Conservation (phyloP, 2,797 vertebrate genomes). For the Anguilla obscura region DNA sequence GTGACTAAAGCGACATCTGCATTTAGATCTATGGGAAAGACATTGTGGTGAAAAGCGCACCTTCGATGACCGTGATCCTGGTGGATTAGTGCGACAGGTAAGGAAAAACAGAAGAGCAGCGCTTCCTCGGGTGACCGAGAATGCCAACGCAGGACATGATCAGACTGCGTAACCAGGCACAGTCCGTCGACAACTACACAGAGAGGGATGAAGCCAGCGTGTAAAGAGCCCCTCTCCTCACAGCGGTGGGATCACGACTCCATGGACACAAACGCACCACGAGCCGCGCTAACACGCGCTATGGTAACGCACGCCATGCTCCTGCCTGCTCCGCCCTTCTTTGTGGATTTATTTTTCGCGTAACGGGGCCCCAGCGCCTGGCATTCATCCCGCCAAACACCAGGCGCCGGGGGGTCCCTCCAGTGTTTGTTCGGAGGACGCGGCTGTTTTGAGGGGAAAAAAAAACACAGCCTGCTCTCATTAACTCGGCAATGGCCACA, state of each 20-base stretch:
- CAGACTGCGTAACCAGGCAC: too few species aligned
- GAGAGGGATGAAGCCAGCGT: not conserved
- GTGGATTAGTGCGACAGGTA: too few species aligned
- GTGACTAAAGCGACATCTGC: too few species aligned
- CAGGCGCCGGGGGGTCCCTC: not conserved
- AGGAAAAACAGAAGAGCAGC: too few species aligned
- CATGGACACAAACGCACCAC: slow-evolving; percentile 34
- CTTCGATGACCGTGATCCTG: too few species aligned
- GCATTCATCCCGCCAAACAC: not conserved
- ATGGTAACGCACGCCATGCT: slow-evolving; percentile 25
- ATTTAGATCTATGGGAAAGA: too few species aligned
- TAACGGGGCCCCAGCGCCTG: slow-evolving; percentile 29
- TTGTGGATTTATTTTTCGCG: slow-evolving; percentile 38
- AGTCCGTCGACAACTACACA: too few species aligned
- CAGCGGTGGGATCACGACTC: slow-evolving; percentile 16
- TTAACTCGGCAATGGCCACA: not conserved
- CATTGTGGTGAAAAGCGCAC: too few species aligned
- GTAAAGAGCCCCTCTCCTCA: not conserved
- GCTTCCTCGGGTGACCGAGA: too few species aligned
- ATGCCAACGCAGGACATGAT: too few species aligned
- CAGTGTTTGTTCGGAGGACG: not conserved
- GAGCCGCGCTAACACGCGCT: too few species aligned
- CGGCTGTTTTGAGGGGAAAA: not conserved
- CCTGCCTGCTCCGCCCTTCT: not conserved
- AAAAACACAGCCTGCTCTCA: not conserved